These are phyloP conservation scores for Nephrotoma appendiculata DNA, from an alignment of 2,888 invertebrate species.

Conservation along the genomic window DNA sequence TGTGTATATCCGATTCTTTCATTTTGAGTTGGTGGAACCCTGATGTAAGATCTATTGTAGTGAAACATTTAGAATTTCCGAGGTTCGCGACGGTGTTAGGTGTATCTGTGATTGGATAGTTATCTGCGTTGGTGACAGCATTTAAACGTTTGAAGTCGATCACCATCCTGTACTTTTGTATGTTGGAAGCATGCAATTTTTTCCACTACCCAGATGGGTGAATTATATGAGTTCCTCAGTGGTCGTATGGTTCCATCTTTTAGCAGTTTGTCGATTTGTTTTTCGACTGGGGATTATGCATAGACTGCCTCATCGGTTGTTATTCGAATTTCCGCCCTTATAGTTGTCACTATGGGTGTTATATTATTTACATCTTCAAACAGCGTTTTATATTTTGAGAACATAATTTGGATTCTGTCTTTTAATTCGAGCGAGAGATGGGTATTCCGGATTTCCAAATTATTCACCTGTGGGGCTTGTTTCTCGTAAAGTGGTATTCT, in stretches of 20 bases:
- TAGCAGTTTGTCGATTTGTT: background rate
- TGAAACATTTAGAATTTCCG: constrained; percentile 14
- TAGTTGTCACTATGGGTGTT: constrained; percentile 6
- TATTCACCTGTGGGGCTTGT: background rate
- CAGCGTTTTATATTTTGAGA: constrained; percentile 2
- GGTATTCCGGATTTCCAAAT: background rate
- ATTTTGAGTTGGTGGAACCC: constrained; percentile 16
- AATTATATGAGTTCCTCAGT: background rate
- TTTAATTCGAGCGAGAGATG: background rate
- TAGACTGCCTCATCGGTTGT: constrained; percentile 10
- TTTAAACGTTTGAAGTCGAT: no score
- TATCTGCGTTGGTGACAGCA: constrained; percentile 5
- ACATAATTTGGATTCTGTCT: background rate
- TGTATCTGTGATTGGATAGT: no score
- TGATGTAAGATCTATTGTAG: constrained; percentile 14
- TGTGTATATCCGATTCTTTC: no score
- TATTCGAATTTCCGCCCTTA: constrained; percentile 11
- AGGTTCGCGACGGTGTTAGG: constrained; percentile 14
- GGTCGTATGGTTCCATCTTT: background rate
- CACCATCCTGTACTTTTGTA: no score
- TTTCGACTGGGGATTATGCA: constrained; percentile 5
- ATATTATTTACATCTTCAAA: constrained; percentile 9
- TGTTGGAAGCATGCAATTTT: no score
- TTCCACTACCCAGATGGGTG: no score
- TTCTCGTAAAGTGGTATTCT: background rate